These are phyloP conservation scores for Stegophylla sp. DNA, from an alignment of 2,888 invertebrate genomes.

Conservation along the genomic window DNA sequence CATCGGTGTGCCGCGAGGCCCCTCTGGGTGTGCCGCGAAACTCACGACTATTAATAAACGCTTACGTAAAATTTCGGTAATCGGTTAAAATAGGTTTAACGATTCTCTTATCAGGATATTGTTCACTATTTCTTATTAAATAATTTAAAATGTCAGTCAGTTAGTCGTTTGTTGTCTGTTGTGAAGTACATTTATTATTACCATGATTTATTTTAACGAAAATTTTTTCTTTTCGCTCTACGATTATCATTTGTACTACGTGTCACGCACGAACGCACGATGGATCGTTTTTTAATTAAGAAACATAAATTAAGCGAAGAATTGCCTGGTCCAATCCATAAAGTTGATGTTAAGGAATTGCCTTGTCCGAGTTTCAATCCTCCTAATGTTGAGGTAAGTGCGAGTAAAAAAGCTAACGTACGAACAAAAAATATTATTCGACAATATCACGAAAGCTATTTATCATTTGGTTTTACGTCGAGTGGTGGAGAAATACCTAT, in stretches of 20 bases:
- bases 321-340: slow-evolving; percentile 17
- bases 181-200: not conserved
- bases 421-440: slow-evolving; percentile 28
- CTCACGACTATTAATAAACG: too few relatives aligned
- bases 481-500: slow-evolving; percentile 43
- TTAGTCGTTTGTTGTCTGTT: not conserved
- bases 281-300: slow-evolving; percentile 27
- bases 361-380: slow-evolving; percentile 28
- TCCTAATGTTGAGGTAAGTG: slow-evolving; percentile 28
- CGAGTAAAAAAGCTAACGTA: slow-evolving; percentile 18
- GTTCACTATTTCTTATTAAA: slow-evolving; percentile 6
- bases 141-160: not conserved
- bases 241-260: slow-evolving; percentile 18
- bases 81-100: too few relatives aligned
- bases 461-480: slow-evolving; percentile 23
- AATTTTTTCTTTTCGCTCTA: not conserved
- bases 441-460: slow-evolving; percentile 16
- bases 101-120: not conserved
- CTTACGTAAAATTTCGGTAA: too few relatives aligned
- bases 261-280: slow-evolving; percentile 13
- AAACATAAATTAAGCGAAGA: slow-evolving; percentile 21
- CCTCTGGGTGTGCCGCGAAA: too few relatives aligned
- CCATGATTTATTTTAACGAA: slow-evolving; percentile 22
- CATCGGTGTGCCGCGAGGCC: too few relatives aligned
- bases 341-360: slow-evolving; percentile 37